Base-by-base conservation (phyloP, 1,140 invertebrate genomes). In the Drosophila suzukii region DNA sequence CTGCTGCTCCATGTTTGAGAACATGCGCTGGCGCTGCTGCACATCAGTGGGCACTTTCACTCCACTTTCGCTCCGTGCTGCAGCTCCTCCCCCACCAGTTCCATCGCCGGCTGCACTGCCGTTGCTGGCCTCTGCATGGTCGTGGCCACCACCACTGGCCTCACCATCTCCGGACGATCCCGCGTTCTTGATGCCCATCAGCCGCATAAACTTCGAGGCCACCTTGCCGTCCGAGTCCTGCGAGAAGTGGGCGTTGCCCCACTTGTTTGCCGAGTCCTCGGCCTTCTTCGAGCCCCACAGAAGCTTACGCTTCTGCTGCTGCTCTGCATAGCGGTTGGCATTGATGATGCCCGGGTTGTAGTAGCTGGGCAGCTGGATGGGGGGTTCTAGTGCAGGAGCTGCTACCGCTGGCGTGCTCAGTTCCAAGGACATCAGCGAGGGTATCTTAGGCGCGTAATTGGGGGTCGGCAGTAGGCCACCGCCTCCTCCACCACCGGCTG, bases 201-300 rank as follows among this genome's bases (percentile, higher is more conserved):
- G 93, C 73, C 98, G 94, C 93, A 98, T 97, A 92, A 99, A 99
- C 93, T 99, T 99, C n/a, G 96, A 97, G 0, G 97, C 96, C 62
- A 98, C 96, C 93, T 97, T 93, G 43, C 97, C 97, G 93, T 98
- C 98, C 36, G 96, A 94, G 93, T 98, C 97, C 86, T 97, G 95
- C 0, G 96, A 95, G 92, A 98, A 98, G 30, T 95, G 96, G 0
- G 97, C 95, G 32, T 96, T 95, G 72, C 96, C 95, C 97, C 97
- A 98, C 49, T 97, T 95, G 78, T 94, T 95, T 17, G 94, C 94
- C 3, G 93, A 93, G 36, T 84, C 76, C 59, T 93, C 93, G 58
- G 93, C 93, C 58, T 92, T 93, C 89, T 97, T 97, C 73, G 97
- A 96, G 1, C 95, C 94, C 97, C 97, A 98, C 6, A 98, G 93